These are phyloP conservation scores for Macrocentrus cingulum DNA, from an alignment of 1,140 invertebrate genomes.

Conservation along the genomic window DNA sequence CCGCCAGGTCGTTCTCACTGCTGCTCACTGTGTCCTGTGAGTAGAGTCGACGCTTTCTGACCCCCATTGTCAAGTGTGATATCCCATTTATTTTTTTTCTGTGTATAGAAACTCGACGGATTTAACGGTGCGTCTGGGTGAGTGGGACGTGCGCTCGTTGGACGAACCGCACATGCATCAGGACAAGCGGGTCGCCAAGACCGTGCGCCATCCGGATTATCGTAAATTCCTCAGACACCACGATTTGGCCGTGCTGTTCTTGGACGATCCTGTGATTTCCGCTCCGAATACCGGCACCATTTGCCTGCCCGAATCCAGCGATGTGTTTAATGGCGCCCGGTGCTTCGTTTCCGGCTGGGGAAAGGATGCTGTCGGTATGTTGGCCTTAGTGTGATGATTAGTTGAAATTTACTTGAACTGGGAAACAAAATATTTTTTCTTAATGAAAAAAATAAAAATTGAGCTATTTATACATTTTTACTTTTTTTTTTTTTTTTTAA, in stretches of 20 bases:
- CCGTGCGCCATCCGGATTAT: conserved; percentile 60
- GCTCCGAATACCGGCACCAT: conserved; percentile 70
- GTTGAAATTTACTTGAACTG: too few relatives aligned
- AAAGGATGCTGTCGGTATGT: conserved; percentile 72
- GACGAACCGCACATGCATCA: conserved; percentile 73
- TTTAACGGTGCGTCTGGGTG: conserved; percentile 69
- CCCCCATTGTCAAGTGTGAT: too few relatives aligned
- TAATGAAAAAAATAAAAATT: too few relatives aligned
- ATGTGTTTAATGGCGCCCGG: conserved; percentile 56
- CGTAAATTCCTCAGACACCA: too few relatives aligned
- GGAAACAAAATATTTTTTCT: too few relatives aligned
- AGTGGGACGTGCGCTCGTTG: conserved; percentile 80
- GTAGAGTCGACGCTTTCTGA: conserved; percentile 17
- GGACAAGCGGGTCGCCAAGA: conserved; percentile 65
- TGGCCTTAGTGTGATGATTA: too few relatives aligned
- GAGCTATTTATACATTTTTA: too few relatives aligned
- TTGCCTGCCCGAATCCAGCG: conserved; percentile 65
- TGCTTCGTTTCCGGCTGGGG: conserved; percentile 86
- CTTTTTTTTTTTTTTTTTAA: too few relatives aligned
- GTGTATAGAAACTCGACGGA: conserved; percentile 34
- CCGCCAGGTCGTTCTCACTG: conserved; percentile 70
- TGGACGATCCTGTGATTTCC: conserved; percentile 58
- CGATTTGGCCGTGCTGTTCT: conserved; percentile 60
- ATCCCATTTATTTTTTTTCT: conserved; percentile 19
- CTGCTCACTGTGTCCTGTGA: conserved; percentile 66